These are phyloP conservation scores for Amphiprion percula DNA, from an alignment of 2,113 vertebrate species.

Conservation along the genomic window DNA sequence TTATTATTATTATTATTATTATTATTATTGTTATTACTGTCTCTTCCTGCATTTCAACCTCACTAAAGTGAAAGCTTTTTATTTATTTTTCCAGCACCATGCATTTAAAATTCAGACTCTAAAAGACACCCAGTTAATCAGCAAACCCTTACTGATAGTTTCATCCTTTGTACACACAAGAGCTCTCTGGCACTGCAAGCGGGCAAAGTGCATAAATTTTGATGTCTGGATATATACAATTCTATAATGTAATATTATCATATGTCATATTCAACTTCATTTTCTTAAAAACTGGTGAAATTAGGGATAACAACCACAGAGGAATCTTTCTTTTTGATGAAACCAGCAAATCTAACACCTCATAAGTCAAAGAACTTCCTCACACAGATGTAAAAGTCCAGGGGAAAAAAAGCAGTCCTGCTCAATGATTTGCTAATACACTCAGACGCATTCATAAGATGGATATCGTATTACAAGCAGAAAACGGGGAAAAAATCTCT, in stretches of 20 bases:
- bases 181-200: background rate
- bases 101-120: background rate
- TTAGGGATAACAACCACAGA: too few relatives aligned
- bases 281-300: too few relatives aligned
- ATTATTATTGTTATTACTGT: background rate
- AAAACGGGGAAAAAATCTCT: background rate
- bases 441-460: too few relatives aligned
- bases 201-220: background rate
- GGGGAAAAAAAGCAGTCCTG: too few relatives aligned
- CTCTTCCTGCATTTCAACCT: background rate
- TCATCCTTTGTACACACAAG: background rate
- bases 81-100: background rate
- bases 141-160: background rate
- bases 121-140: conserved; percentile 7
- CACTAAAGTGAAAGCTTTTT: background rate
- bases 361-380: background rate
- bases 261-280: too few relatives aligned
- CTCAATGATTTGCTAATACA: background rate
- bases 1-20: too few relatives aligned
- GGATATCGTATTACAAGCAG: too few relatives aligned
- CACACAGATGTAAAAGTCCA: background rate
- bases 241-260: background rate
- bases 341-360: background rate
- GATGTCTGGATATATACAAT: background rate
- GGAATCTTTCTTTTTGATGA: too few relatives aligned